Base-by-base conservation (phyloP, 2,888 invertebrate genomes). In the Drosophila lacicola region DNA sequence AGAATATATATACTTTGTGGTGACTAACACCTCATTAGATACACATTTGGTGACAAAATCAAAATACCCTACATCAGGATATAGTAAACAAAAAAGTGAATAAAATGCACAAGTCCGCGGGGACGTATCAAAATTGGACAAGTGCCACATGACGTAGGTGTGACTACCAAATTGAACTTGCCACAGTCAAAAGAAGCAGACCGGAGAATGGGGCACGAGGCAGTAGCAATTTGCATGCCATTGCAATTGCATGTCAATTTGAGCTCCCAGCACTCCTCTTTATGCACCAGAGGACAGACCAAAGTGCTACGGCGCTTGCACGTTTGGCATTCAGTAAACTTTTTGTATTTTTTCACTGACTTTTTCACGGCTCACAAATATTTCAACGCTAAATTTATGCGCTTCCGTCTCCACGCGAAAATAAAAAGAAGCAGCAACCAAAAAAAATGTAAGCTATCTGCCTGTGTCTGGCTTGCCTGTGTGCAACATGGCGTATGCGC, bases 401-500 rank as follows among this genome's bases (percentile, higher is more conserved):
- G 77, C 72, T 70, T 71, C 62, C 70, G 68, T 61, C 55, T 47
- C 29, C 37, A 73, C 39, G 50, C 50, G 17, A 33, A 29, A 46
- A 44, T 41, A 9, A 45, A 63, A 17, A 51, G 19, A 41, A 25
- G 49, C 8, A 3, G 33, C 29, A 37, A 34, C 29, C 61, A 65
- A 55, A 19, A 55, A 55, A 65, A n/a, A 21, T 55, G 53, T 55
- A 55, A 46, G 60, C 60, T 51, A 50, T 60, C 44, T 62, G 58
- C 9, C 34, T 37, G 19, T 51, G 34, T 29, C 11, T 11, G 56
- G 29, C 33, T 50, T 55, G 45, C 54, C 19, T 13, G 39, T 50
- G 84, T 76, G 76, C 73, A 71, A 51, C 81, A 49, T 66, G 82
- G 81, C 82, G 83, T 76, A 86, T 86, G 81, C 74, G 83, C 83